These are phyloP conservation scores for Cephus sareptanus DNA, from an alignment of 2,888 invertebrate genomes.

Conservation along the genomic window DNA sequence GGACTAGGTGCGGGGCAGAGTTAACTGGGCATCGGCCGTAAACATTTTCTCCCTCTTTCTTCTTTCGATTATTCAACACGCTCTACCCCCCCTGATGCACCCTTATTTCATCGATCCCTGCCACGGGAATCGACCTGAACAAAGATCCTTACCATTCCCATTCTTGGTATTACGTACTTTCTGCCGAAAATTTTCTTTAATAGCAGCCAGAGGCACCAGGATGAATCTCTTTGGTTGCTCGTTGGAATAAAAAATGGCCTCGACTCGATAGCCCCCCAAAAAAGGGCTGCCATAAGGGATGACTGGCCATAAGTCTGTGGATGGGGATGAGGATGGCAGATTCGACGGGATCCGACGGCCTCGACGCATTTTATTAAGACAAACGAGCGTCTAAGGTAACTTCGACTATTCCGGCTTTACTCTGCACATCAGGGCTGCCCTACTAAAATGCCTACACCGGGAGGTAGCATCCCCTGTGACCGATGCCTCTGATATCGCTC, in stretches of 20 bases:
- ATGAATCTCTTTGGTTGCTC: background rate
- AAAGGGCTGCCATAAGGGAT: slow-evolving; percentile 23
- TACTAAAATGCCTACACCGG: background rate
- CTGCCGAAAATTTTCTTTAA: background rate
- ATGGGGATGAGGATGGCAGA: slow-evolving; percentile 9
- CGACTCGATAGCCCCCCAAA: background rate
- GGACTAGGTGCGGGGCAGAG: background rate
- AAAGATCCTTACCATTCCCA: background rate
- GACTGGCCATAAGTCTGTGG: slow-evolving; percentile 46
- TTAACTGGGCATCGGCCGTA: background rate
- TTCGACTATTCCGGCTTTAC: background rate
- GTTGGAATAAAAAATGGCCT: slow-evolving; percentile 2
- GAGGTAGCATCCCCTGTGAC: background rate
- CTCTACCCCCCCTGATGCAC: no score
- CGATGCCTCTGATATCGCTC: background rate
- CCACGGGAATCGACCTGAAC: background rate
- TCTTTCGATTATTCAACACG: background rate
- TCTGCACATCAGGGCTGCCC: background rate
- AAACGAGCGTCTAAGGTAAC: slow-evolving; percentile 34
- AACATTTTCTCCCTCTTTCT: background rate
- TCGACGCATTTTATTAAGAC: slow-evolving; percentile 57
- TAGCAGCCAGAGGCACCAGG: background rate
- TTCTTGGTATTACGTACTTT: background rate
- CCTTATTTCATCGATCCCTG: background rate
- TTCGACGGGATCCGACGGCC: background rate